Percentiles rank a stretch among this genome's conserved stretches.
Evolutionary conservation across 2,113 vertebrate genomes (phyloP).

Genomic region (Pseudopodoces humilis): DNA sequence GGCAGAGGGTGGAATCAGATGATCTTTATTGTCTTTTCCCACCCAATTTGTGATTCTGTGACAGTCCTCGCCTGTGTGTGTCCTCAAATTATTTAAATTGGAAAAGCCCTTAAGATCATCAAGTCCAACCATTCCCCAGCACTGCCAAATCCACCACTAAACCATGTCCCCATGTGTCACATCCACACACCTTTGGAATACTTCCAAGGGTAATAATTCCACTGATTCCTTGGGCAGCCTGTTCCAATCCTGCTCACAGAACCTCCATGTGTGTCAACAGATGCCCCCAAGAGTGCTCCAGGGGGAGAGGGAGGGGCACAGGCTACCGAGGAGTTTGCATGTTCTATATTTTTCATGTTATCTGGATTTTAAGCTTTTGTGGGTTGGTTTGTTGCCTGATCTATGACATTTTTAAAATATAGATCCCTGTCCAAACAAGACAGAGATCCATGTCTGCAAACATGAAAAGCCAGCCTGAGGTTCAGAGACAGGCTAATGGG

Average conservation of each 20-base stretch:
- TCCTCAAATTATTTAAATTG: neutral
- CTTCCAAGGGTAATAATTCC: neutral
- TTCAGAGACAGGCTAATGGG: neutral
- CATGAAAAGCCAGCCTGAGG: neutral
- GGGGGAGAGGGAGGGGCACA: neutral
- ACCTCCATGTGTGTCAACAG: neutral
- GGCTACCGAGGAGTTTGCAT: neutral
- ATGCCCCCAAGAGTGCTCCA: neutral
- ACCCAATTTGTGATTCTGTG: neutral
- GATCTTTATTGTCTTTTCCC: neutral
- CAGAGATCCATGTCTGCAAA: neutral
- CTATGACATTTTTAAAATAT: neutral
- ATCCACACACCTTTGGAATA: neutral
- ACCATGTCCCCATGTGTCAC: neutral
- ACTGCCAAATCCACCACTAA: neutral
- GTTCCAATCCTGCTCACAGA: neutral
- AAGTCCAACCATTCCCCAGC: neutral
- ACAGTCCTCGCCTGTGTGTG: neutral
- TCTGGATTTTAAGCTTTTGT: neutral
- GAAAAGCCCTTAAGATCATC: neutral
- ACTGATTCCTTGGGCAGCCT: neutral
- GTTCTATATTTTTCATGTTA: neutral
- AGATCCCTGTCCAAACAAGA: neutral
- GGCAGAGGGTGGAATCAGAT: neutral
- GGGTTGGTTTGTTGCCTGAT: neutral